Percentiles rank a stretch among this genome's conserved stretches.
phyloP scores from a whole-genome alignment of 2,888 invertebrate species.

The Amiota minor region DNA sequence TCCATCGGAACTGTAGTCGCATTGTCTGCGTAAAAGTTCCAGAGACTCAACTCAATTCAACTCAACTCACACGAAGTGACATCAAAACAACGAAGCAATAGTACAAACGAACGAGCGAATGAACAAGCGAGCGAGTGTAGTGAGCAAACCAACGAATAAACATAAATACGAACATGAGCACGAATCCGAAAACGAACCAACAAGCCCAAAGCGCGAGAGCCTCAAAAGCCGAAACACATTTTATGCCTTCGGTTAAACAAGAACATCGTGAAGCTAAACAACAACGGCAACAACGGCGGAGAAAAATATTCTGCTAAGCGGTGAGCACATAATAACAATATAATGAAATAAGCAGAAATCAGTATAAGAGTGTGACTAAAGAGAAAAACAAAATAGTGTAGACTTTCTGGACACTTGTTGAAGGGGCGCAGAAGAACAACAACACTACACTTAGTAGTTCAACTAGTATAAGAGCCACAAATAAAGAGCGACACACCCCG shows the following conservation, averaged over 20 bases:
- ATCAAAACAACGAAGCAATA: too few relatives aligned
- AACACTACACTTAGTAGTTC: neutral
- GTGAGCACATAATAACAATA: constrained; percentile 3
- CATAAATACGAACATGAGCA: constrained; percentile 62
- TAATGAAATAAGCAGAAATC: neutral
- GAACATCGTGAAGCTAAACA: too few relatives aligned
- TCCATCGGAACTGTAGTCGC: constrained; percentile 69
- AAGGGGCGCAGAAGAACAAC: constrained; percentile 7
- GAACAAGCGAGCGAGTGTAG: too few relatives aligned
- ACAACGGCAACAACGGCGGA: constrained; percentile 24
- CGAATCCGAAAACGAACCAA: too few relatives aligned
- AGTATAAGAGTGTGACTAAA: neutral
- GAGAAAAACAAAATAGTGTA: neutral
- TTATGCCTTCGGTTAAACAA: too few relatives aligned
- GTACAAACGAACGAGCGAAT: constrained; percentile 33
- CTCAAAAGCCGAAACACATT: too few relatives aligned
- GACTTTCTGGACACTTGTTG: constrained; percentile 24
- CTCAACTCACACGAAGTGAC: too few relatives aligned
- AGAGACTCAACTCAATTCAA: neutral
- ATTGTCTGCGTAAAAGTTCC: constrained; percentile 38
- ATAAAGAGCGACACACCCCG: constrained; percentile 21
- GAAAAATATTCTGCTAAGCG: neutral
- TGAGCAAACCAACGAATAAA: constrained; percentile 13
- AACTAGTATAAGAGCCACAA: neutral
- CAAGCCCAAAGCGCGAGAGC: neutral